phyloP scores from a whole-genome alignment of 2,113 vertebrate species.

The Hipposideros armiger region DNA sequence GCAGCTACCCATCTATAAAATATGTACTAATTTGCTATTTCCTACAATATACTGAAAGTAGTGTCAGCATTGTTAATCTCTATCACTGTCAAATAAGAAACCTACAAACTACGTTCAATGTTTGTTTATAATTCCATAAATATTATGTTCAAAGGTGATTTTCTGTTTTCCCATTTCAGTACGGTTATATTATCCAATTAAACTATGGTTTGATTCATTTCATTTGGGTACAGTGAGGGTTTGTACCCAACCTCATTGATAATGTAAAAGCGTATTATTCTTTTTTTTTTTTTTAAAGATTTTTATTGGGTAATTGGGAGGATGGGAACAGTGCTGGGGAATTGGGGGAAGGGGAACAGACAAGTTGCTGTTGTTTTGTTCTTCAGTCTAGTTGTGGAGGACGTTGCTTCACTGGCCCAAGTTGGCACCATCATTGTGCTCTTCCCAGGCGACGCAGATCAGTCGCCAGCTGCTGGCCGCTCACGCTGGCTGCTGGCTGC shows the following conservation, averaged over 20 bases:
- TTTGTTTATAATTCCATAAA: background rate
- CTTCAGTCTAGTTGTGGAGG: no score
- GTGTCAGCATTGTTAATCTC: background rate
- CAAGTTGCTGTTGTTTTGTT: no score
- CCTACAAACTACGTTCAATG: no score
- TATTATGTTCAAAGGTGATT: background rate
- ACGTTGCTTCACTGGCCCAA: no score
- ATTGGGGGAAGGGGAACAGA: no score
- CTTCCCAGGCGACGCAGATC: no score
- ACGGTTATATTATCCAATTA: background rate
- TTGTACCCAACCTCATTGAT: background rate
- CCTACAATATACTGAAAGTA: background rate
- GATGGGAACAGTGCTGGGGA: no score
- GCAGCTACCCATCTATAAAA: background rate
- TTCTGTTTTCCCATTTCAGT: background rate
- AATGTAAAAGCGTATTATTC: background rate
- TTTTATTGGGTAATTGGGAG: no score
- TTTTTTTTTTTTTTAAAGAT: background rate
- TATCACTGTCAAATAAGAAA: background rate
- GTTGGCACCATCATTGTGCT: no score
- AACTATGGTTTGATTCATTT: background rate
- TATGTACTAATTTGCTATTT: background rate
- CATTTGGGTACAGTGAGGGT: background rate
- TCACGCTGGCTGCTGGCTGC: no score
- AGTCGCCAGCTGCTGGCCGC: no score